Evolutionary conservation across 1,140 invertebrate genomes (phyloP), one percentile per base, ranked within the genome.

Genomic region (Heliconius himera): DNA sequence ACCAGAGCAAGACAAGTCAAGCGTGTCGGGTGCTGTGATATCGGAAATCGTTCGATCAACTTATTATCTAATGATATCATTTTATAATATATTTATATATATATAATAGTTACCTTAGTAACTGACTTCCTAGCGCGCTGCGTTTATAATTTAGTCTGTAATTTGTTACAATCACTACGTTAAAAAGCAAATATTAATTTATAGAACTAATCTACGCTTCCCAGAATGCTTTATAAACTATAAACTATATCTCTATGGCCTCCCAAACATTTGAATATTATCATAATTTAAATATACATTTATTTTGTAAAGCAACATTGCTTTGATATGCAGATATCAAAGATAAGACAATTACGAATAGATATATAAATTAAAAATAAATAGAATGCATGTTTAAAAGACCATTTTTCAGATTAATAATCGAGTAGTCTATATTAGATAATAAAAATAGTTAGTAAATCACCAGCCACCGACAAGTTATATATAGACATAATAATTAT

Each of bases 11-110:
- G 66, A 76, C 79, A 77, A 80, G 38, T 80, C 79, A 76, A 76
- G 70, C 79, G 29, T 33, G 26, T 46, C 79, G 66, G 38, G 18
- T 72, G n/a, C 70, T 66, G 49, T 49, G 51, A 46, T 80, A 80
- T 80, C 74, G 79, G 79, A 80, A 80, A 80, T 74, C 74, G 74
- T 79, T 72, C 74, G 74, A 77, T 79, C 78, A 80, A 73, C 79
- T 8, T 76, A 73, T 80, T 80, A 80, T 76, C 79, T 80, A 80
- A 80, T 60, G 74, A 76, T 56, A 76, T 77, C 41, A 77, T 56
- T 77, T 77, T 72, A 77, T 77, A 49, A 77, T 46, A 18, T 51
- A 33, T 71, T 33, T 33, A 33, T 33, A 33, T 33, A 33, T 33
- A 26, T 41, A 36, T 46, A 77, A 70, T 38, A 33, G 60, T 71